These are phyloP conservation scores for Molorchus minor DNA, from an alignment of 2,888 invertebrate genomes.

Conservation along the genomic window DNA sequence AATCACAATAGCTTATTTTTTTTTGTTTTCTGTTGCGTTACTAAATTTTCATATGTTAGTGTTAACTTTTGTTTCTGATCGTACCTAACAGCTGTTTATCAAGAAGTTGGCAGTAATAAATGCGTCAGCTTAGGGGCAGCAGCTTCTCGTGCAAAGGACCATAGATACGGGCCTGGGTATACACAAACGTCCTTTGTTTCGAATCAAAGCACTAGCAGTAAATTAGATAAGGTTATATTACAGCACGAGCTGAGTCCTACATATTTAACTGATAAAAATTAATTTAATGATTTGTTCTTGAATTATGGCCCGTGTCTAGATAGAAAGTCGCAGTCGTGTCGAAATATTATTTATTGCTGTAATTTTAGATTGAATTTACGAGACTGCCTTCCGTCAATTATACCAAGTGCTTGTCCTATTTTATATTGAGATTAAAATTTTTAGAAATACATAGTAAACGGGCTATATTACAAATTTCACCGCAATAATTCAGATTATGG, in stretches of 20 bases:
- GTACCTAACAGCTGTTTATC: too few species aligned
- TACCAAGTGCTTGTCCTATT: slow-evolving; percentile 1
- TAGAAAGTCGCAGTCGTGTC: slow-evolving; percentile 15
- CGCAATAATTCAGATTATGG: too few species aligned
- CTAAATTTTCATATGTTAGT: too few species aligned
- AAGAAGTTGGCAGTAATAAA: not conserved
- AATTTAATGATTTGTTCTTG: slow-evolving; percentile 6
- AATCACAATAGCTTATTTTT: too few species aligned
- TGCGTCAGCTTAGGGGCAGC: not conserved
- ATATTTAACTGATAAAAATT: slow-evolving; percentile 10
- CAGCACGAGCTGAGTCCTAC: not conserved
- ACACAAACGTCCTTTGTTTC: slow-evolving; percentile 9
- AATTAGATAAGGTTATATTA: slow-evolving; percentile 14
- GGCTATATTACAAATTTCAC: too few species aligned
- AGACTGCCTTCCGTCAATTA: slow-evolving; percentile 13
- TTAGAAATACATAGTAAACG: too few species aligned
- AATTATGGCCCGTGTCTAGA: not conserved
- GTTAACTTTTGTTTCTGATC: too few species aligned
- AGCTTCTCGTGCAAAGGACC: not conserved
- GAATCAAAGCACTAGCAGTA: slow-evolving; percentile 2
- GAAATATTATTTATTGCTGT: slow-evolving; percentile 14
- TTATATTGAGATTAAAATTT: not conserved
- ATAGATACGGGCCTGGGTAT: not conserved
- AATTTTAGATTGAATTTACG: slow-evolving; percentile 14
- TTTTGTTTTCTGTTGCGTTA: too few species aligned